These are phyloP conservation scores for Hylyphantes graminicola DNA, from an alignment of 1,140 invertebrate genomes.

Conservation along the genomic window DNA sequence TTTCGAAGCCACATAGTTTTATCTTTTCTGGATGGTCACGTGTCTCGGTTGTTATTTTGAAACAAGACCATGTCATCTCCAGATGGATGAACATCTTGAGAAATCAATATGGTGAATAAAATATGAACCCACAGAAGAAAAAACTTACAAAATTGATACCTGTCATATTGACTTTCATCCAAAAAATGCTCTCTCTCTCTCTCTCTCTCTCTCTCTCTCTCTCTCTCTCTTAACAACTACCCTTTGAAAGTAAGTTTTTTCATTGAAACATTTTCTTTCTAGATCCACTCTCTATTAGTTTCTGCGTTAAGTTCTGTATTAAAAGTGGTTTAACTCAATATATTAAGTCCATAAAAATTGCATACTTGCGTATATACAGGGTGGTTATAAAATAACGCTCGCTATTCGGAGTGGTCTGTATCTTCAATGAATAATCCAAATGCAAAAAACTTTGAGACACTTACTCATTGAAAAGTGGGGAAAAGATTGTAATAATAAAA, in stretches of 20 bases:
- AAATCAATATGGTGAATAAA: slow-evolving; percentile 42
- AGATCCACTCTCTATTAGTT: background rate
- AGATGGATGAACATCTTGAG: slow-evolving; percentile 33
- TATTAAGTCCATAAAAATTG: no score
- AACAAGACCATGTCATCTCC: slow-evolving; percentile 34
- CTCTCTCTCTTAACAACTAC: background rate
- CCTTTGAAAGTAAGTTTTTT: background rate
- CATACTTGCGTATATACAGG: no score
- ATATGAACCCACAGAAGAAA: slow-evolving; percentile 10
- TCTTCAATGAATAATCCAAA: no score
- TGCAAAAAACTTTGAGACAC: no score
- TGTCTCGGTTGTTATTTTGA: slow-evolving; percentile 43
- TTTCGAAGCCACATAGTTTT: slow-evolving; percentile 2
- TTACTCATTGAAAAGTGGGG: no score
- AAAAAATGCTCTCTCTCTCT: background rate
- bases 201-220: background rate
- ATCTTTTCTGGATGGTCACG: background rate
- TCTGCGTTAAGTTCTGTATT: background rate
- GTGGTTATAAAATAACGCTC: no score
- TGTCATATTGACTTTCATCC: slow-evolving; percentile 43
- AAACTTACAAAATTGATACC: slow-evolving; percentile 27
- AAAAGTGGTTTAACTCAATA: no score
- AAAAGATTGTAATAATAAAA: no score
- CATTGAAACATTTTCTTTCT: slow-evolving; percentile 4
- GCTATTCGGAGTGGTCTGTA: no score